Evolutionary conservation across 2,888 invertebrate species (phyloP).

Genomic region (Hemaris fuciformis): DNA sequence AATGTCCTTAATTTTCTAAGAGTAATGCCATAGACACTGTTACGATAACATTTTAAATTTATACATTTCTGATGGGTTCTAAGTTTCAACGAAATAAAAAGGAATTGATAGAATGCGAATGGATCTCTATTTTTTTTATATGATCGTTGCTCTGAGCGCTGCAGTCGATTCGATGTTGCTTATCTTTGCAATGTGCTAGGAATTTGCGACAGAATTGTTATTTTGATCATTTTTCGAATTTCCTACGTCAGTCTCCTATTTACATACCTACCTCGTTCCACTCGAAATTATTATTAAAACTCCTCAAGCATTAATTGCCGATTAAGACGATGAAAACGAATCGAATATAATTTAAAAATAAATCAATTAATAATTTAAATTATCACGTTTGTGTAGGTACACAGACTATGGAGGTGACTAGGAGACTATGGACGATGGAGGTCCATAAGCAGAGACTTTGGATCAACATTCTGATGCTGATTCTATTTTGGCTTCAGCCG

Average conservation of each 20-base stretch:
- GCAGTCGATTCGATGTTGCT: background rate
- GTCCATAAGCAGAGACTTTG: no score
- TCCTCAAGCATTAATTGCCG: no score
- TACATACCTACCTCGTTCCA: no score
- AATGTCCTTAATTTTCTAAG: slow-evolving; percentile 25
- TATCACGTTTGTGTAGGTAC: no score
- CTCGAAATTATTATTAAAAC: no score
- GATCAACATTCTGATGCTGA: no score
- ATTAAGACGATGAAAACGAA: no score
- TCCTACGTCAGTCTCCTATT: background rate
- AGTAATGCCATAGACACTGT: slow-evolving; percentile 21
- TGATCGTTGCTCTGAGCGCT: background rate
- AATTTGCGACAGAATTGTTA: background rate
- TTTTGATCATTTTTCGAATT: background rate
- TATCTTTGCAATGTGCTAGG: background rate
- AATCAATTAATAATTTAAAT: no score
- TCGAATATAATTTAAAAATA: no score
- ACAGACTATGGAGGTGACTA: no score
- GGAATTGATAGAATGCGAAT: background rate
- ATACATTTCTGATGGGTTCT: slow-evolving; percentile 27
- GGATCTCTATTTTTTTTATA: slow-evolving; percentile 14
- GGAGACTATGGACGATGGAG: no score
- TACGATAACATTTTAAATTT: slow-evolving; percentile 17
- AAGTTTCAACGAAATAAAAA: background rate
- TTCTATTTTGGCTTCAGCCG: no score